Conservation (phyloP, 2,888 invertebrate species). For the Nomada goodeniana region DNA sequence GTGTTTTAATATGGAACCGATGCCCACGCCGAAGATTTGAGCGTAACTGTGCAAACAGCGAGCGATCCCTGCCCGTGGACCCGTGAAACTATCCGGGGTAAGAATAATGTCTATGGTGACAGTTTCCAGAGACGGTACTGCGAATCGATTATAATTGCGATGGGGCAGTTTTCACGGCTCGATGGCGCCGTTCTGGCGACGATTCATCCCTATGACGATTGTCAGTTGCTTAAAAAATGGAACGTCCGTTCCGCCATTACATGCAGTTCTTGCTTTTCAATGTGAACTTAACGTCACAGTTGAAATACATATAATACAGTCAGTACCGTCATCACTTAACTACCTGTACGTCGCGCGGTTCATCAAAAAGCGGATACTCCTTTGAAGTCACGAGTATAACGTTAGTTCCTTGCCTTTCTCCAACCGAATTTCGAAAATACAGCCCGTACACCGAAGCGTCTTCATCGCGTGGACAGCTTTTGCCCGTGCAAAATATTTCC, state of each 20-base stretch:
- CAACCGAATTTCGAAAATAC: neutral
- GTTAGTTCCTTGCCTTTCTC: no score
- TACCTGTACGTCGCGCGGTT: no score
- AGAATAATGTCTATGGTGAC: constrained; percentile 69
- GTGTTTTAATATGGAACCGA: constrained; percentile 75
- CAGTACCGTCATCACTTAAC: no score
- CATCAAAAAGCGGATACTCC: no score
- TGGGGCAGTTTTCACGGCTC: neutral
- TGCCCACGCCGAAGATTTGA: constrained; percentile 72
- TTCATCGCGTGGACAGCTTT: constrained; percentile 30
- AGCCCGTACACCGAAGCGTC: neutral
- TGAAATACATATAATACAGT: no score
- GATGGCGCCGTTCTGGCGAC: neutral
- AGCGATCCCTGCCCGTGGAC: constrained; percentile 53
- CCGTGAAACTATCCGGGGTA: constrained; percentile 67
- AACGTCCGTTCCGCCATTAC: no score
- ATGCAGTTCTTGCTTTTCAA: no score
- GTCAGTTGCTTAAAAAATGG: no score
- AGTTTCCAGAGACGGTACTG: constrained; percentile 34
- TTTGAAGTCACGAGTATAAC: no score
- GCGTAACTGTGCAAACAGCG: constrained; percentile 73
- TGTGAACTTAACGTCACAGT: no score
- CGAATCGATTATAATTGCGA: constrained; percentile 51
- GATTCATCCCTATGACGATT: no score
- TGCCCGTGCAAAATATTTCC: constrained; percentile 34